Evolutionary conservation across 2,797 vertebrate species (phyloP).

Genomic region (Dicrostonyx torquatus): DNA sequence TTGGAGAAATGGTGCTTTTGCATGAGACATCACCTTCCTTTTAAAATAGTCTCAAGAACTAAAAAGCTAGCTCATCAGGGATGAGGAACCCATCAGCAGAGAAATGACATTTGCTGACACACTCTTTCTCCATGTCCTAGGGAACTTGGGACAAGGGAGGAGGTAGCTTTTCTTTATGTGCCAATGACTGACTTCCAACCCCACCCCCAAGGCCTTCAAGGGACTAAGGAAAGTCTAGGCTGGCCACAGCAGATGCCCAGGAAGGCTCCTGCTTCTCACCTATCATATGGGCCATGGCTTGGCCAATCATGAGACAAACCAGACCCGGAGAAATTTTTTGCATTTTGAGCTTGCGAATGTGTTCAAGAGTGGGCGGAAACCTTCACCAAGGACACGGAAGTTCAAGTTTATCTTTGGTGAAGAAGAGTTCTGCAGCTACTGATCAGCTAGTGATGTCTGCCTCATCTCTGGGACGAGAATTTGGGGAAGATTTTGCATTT

Average conservation of each 20-base stretch:
- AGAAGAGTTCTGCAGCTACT: neutral
- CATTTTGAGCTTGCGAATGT: neutral
- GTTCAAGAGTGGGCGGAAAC: accelerated
- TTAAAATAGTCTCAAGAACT: neutral
- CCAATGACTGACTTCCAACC: neutral
- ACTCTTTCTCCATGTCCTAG: neutral
- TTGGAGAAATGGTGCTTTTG: neutral
- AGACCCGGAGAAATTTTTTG: neutral
- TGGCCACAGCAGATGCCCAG: neutral
- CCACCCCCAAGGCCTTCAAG: neutral
- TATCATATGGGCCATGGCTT: neutral
- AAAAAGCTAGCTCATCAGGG: neutral
- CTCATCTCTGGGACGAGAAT: neutral
- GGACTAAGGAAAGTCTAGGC: neutral
- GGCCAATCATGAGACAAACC: neutral
- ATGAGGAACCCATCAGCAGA: neutral
- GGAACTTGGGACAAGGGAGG: neutral
- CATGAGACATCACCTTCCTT: neutral
- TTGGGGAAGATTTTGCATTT: neutral
- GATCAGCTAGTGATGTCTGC: neutral
- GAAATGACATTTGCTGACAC: neutral
- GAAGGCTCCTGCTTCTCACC: neutral
- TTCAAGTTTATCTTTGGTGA: neutral
- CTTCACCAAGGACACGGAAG: neutral
- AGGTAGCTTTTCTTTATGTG: neutral